phyloP scores from a whole-genome alignment of 2,888 invertebrate species.

The Silvanus unidentatus region DNA sequence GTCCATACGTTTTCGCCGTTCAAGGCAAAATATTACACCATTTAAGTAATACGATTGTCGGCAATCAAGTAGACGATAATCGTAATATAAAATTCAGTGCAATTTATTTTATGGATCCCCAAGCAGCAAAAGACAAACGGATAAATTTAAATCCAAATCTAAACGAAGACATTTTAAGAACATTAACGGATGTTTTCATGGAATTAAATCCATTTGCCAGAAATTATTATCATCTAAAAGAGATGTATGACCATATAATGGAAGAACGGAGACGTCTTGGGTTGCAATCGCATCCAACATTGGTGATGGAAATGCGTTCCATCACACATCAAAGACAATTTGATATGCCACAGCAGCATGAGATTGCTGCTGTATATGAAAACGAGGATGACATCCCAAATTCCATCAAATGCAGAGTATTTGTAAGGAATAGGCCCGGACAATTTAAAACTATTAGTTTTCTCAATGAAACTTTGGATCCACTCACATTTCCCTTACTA shows the following conservation, averaged over 20 bases:
- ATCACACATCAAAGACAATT: neutral
- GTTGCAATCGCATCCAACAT: too few relatives aligned
- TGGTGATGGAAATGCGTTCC: neutral
- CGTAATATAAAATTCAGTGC: neutral
- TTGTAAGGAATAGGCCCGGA: neutral
- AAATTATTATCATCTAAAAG: neutral
- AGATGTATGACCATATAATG: too few relatives aligned
- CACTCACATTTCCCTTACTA: neutral
- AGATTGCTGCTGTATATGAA: neutral
- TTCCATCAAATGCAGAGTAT: neutral
- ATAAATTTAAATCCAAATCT: neutral
- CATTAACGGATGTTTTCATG: neutral
- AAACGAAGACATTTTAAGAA: neutral
- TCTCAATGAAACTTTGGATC: neutral
- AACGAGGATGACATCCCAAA: neutral
- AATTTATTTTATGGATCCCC: neutral
- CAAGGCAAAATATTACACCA: neutral
- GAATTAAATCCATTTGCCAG: neutral
- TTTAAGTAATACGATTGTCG: neutral
- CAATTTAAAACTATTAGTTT: neutral
- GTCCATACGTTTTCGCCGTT: neutral
- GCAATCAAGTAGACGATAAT: neutral
- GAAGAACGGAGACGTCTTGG: too few relatives aligned
- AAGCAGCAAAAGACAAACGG: neutral
- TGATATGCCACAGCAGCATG: neutral